Evolutionary conservation across 2,113 vertebrate genomes (phyloP).

Genomic region (Sapayoa aenigma): DNA sequence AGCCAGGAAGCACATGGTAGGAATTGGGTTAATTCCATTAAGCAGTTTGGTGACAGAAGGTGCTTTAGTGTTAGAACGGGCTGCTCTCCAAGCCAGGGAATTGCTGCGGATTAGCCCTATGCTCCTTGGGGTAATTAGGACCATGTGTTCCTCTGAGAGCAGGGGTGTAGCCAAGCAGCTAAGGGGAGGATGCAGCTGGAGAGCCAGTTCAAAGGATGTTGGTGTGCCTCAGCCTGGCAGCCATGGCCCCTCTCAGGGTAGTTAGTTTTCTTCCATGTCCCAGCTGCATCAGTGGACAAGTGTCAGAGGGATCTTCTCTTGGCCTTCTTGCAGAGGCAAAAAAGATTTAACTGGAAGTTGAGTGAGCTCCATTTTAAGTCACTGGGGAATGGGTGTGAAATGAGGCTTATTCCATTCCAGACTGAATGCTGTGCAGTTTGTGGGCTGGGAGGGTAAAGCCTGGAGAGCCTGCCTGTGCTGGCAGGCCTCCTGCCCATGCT

Average conservation of each 20-base stretch:
- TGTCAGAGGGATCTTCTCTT: background rate
- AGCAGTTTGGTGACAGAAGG: slow-evolving; percentile 87
- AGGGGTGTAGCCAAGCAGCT: slow-evolving; percentile 66
- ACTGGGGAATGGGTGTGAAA: background rate
- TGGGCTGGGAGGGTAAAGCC: background rate
- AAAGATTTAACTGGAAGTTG: background rate
- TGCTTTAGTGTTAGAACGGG: slow-evolving; percentile 81
- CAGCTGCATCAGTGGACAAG: background rate
- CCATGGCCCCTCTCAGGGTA: slow-evolving; percentile 6
- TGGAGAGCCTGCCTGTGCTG: background rate
- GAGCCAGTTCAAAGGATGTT: slow-evolving; percentile 24
- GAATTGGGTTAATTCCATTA: slow-evolving; percentile 88
- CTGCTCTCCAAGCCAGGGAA: slow-evolving; percentile 73
- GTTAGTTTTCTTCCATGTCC: background rate
- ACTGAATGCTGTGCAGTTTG: background rate
- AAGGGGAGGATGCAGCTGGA: slow-evolving; percentile 63
- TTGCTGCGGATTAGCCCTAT: slow-evolving; percentile 78
- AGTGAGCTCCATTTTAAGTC: background rate
- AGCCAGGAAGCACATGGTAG: slow-evolving; percentile 76
- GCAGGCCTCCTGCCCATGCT: background rate
- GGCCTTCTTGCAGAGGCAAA: background rate
- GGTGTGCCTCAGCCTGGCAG: slow-evolving; percentile 29
- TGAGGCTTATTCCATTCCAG: background rate
- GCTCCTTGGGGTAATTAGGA: slow-evolving; percentile 80
- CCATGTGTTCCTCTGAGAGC: slow-evolving; percentile 78